Evolutionary conservation across 2,888 invertebrate species (phyloP), one percentile per base, ranked within the genome.

Genomic region (Syrista parreyssii): DNA sequence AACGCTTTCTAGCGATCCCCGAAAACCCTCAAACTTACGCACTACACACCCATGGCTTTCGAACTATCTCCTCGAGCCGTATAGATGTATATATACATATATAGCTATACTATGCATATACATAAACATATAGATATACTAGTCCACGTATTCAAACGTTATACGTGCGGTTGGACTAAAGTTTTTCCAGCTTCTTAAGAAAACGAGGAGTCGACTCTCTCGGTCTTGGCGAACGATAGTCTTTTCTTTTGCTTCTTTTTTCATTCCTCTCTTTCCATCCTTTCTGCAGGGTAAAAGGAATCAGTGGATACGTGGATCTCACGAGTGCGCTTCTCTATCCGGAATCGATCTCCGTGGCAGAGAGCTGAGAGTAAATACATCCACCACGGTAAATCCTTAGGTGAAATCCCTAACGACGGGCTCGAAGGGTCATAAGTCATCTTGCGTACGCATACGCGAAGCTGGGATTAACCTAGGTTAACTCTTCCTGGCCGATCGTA

Each of bases 1-100:
- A 55, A 55, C 55, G 55, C 55, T 55, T 55, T 55, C 55, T 55
- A 55, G 55, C 76, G 78, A 78, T 74, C 78, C 71, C 82, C 79
- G 80, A 79, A 81, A 80, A 80, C 78, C 80, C 78, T 78, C 77
- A 68, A 78, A 79, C 77, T 80, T 82, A 79, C 76, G 77, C 74
- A 32, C 78, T 75, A 34, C 75, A n/a, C 77, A 78, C 34, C 69
- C 76, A 40, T 11, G n/a, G 33, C 35, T 34, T 34, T 34, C 74
- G 35, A 30, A 30, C 74, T 74, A 33, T 30, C 23, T 76, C 34
- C 33, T 30, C 34, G 68, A 55, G 30, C 68, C 40, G 69, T 75
- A 74, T n/a, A 55, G 23, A 55, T 23, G 12, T 36, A 11, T 12
- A 9, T 12, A 40, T 40, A 6, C 23, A 23, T 40, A 23, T 9